A percentile compares a stretch with the other conserved stretches of the same genome.
Conservation (phyloP, 1,140 invertebrate species). For the Mycetomoellerius zeteki region DNA sequence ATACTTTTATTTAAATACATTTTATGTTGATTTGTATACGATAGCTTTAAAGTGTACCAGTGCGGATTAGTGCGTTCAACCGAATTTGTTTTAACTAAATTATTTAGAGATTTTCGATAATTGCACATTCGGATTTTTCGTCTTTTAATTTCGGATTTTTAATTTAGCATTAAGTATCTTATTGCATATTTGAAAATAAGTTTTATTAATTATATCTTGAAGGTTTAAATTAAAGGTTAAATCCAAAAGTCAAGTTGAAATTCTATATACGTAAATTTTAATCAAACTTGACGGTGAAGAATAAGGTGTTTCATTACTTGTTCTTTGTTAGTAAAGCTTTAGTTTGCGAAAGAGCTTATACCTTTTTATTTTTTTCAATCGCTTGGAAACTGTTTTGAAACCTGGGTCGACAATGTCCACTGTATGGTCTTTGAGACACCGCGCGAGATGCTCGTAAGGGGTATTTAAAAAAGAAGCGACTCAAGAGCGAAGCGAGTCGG, state of each 20-base stretch:
- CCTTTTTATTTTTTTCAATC: not conserved
- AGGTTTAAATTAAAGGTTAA: not conserved
- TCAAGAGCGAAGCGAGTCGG: constrained; percentile 18
- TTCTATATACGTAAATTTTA: not conserved
- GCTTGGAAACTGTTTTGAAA: constrained; percentile 8
- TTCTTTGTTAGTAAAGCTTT: not conserved
- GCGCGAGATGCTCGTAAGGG: constrained; percentile 46
- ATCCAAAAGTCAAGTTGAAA: not conserved
- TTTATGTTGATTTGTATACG: too few species aligned
- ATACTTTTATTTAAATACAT: too few species aligned
- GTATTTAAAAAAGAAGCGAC: constrained; percentile 40
- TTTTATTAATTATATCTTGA: not conserved
- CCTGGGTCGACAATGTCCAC: not conserved
- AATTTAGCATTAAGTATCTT: not conserved
- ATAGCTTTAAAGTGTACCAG: too few species aligned
- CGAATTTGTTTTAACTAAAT: not conserved
- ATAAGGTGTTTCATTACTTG: not conserved
- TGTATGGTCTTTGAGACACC: constrained; percentile 43
- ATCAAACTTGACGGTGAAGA: not conserved
- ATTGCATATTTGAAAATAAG: not conserved
- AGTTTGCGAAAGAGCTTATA: not conserved
- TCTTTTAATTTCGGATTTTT: not conserved
- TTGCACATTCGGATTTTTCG: not conserved
- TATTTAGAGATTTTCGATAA: not conserved
- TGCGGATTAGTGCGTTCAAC: too few species aligned